Evolutionary conservation across 2,888 invertebrate species (phyloP).

Genomic region (Isotomurus palustris): DNA sequence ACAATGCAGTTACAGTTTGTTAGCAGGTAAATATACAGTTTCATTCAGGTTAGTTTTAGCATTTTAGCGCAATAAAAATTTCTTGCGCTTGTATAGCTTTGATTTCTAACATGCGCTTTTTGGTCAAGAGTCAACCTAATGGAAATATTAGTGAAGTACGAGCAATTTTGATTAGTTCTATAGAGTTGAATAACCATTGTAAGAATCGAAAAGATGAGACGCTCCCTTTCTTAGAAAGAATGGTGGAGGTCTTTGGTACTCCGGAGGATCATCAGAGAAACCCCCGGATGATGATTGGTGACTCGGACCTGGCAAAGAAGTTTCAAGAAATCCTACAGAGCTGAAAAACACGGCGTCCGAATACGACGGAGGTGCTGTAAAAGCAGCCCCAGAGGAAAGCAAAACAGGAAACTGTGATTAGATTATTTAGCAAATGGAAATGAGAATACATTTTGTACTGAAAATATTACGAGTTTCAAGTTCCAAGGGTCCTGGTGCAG

Average conservation of each 20-base stretch:
- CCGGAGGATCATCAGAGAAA: neutral
- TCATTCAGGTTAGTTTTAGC: no score
- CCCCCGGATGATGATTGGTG: neutral
- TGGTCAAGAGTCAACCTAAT: no score
- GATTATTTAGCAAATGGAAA: neutral
- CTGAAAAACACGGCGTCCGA: slow-evolving; percentile 1
- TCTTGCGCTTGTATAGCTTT: no score
- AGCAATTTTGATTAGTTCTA: no score
- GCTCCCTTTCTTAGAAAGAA: slow-evolving; percentile 8
- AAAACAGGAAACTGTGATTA: no score
- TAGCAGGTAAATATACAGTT: no score
- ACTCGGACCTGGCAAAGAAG: neutral
- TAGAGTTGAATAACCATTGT: slow-evolving; percentile 4
- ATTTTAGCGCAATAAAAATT: no score
- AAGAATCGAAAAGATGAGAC: slow-evolving; percentile 2
- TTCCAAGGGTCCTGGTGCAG: neutral
- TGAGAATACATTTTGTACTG: neutral
- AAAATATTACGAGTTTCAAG: neutral
- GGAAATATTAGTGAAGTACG: no score
- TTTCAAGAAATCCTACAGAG: neutral
- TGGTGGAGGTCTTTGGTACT: slow-evolving; percentile 3
- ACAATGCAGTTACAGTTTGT: no score
- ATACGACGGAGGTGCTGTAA: slow-evolving; percentile 4
- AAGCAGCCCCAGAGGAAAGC: no score
- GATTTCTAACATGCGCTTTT: no score